Percentiles rank a stretch among this genome's conserved stretches.
phyloP scores from a whole-genome alignment of 2,888 invertebrate species.

The Torymus auratus region DNA sequence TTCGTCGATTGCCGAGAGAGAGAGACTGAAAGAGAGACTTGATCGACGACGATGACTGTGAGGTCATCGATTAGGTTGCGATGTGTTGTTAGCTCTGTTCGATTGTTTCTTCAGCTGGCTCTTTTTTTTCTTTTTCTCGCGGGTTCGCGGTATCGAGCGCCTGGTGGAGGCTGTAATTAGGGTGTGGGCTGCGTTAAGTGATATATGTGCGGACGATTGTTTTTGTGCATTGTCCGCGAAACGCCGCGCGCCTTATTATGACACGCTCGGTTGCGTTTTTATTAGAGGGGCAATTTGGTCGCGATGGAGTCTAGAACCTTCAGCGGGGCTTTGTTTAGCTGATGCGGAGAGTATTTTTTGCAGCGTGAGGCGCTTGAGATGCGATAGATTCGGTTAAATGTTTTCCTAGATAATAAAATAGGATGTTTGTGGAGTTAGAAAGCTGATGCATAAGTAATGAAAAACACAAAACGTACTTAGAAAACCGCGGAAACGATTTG shows the following conservation, averaged over 20 bases:
- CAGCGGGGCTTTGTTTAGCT: too few relatives aligned
- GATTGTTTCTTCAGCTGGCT: slow-evolving; percentile 12
- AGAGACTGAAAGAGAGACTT: background rate
- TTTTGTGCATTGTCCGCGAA: background rate
- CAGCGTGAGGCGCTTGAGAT: too few relatives aligned
- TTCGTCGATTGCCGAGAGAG: slow-evolving; percentile 6
- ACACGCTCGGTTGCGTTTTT: background rate
- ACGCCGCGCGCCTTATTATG: background rate
- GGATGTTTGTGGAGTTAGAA: too few relatives aligned
- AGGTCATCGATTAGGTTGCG: slow-evolving; percentile 29
- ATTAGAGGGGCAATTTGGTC: too few relatives aligned
- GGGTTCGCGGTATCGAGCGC: background rate
- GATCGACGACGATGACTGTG: slow-evolving; percentile 22
- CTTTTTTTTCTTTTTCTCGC: slow-evolving; percentile 19
- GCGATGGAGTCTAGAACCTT: too few relatives aligned
- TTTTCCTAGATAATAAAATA: too few relatives aligned
- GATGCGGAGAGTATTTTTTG: too few relatives aligned
- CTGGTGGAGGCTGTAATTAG: slow-evolving; percentile 33
- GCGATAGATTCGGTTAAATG: too few relatives aligned
- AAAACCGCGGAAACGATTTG: too few relatives aligned
- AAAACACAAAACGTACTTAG: too few relatives aligned
- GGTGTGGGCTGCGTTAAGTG: slow-evolving; percentile 28
- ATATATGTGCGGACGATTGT: slow-evolving; percentile 22
- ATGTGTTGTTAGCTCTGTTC: too few relatives aligned
- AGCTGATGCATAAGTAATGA: too few relatives aligned